These are phyloP conservation scores for Sterna hirundo DNA, from an alignment of 2,113 vertebrate genomes.

Conservation along the genomic window DNA sequence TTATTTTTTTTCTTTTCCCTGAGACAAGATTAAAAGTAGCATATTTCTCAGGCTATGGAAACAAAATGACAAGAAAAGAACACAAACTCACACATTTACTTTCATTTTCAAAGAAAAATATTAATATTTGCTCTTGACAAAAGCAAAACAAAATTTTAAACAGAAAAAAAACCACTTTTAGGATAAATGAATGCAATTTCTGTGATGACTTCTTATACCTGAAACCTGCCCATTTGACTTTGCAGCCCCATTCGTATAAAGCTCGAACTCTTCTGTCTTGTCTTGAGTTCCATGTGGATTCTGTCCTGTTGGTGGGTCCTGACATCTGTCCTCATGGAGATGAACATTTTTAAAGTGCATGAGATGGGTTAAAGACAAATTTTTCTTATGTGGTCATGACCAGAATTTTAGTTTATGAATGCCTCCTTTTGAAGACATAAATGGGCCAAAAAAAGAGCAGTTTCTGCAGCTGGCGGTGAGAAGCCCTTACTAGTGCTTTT, in stretches of 20 bases:
- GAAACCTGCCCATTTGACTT: not conserved
- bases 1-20: not conserved
- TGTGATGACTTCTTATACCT: not conserved
- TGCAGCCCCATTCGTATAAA: not conserved
- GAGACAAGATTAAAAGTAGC: constrained; percentile 42
- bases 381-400: not conserved
- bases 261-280: not conserved
- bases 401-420: not conserved
- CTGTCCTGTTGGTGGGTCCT: not conserved
- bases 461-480: not conserved
- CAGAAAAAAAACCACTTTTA: not conserved
- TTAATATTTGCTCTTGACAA: constrained; percentile 43
- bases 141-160: constrained; percentile 28
- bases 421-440: not conserved
- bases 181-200: not conserved
- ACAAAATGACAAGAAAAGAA: constrained; percentile 45
- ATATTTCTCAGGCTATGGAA: constrained; percentile 15
- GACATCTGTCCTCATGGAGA: not conserved
- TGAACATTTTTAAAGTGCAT: not conserved
- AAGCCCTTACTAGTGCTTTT: not conserved
- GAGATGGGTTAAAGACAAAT: not conserved
- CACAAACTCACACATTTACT: not conserved
- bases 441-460: accelerated
- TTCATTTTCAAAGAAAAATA: constrained; percentile 62
- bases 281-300: not conserved